Evolutionary conservation across 2,113 vertebrate genomes (phyloP).

Genomic region (Cygnus atratus): DNA sequence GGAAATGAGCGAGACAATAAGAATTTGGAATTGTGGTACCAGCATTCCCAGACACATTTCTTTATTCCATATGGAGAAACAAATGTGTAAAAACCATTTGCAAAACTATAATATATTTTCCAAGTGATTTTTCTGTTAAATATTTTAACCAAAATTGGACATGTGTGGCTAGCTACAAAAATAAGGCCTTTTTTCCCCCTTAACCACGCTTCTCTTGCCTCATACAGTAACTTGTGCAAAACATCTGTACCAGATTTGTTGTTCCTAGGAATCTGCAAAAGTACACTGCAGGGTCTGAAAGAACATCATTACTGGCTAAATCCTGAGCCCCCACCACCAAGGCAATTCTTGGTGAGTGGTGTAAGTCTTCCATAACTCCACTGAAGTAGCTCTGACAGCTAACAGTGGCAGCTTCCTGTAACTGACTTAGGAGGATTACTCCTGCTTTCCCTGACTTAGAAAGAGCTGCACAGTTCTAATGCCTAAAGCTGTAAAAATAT

Average conservation of each 20-base stretch:
- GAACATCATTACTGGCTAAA: neutral
- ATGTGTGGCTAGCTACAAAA: slow-evolving; percentile 2
- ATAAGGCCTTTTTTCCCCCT: neutral
- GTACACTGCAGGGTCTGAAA: neutral
- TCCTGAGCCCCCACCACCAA: neutral
- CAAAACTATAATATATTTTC: slow-evolving; percentile 21
- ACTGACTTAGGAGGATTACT: neutral
- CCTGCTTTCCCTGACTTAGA: neutral
- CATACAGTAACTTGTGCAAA: neutral
- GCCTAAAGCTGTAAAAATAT: neutral
- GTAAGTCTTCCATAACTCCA: neutral
- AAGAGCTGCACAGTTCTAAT: neutral
- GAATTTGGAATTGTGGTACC: slow-evolving; percentile 1
- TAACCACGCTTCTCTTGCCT: neutral
- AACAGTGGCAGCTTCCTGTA: neutral
- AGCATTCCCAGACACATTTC: slow-evolving; percentile 49
- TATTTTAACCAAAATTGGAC: slow-evolving; percentile 18
- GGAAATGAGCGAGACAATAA: slow-evolving; percentile 34
- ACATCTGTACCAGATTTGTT: neutral
- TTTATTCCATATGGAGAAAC: slow-evolving; percentile 28
- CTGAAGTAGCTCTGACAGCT: neutral
- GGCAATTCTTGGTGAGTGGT: neutral
- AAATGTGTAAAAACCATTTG: neutral
- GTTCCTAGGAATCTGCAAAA: neutral
- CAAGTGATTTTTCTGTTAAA: slow-evolving; percentile 21